Conservation (phyloP, 2,888 invertebrate species). For the Troides aeacus region DNA sequence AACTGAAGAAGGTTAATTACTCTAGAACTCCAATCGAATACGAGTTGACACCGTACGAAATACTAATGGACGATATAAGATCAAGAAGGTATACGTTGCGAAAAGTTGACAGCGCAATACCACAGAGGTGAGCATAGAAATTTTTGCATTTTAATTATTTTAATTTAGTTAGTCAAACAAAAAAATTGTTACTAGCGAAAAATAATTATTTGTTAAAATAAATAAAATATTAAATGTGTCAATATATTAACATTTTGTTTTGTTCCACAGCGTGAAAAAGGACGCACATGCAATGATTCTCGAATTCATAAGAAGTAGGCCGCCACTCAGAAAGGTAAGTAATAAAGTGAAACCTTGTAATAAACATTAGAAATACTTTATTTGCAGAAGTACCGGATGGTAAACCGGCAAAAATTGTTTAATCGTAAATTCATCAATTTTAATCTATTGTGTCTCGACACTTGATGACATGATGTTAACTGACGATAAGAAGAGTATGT, state of each 20-base stretch:
- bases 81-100: slow-evolving; percentile 93
- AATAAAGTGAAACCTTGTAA: background rate
- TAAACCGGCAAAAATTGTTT: no score
- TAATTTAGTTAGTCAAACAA: background rate
- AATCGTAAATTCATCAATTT: no score
- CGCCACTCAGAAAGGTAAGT: slow-evolving; percentile 92
- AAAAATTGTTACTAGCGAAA: no score
- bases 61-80: slow-evolving; percentile 97
- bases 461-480: no score
- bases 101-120: slow-evolving; percentile 92
- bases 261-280: slow-evolving; percentile 86
- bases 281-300: slow-evolving; percentile 97
- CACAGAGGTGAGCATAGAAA: slow-evolving; percentile 73
- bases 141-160: background rate
- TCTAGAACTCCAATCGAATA: slow-evolving; percentile 91
- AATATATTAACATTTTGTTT: slow-evolving; percentile 31
- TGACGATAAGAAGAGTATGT: no score
- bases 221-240: no score
- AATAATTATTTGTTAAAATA: no score
- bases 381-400: no score
- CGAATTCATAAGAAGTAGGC: slow-evolving; percentile 97
- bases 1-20: slow-evolving; percentile 92
- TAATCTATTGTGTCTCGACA: no score
- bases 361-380: no score
- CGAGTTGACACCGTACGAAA: slow-evolving; percentile 97